Conservation (phyloP, 2,797 vertebrate species). For the Coilia nasus region DNA sequence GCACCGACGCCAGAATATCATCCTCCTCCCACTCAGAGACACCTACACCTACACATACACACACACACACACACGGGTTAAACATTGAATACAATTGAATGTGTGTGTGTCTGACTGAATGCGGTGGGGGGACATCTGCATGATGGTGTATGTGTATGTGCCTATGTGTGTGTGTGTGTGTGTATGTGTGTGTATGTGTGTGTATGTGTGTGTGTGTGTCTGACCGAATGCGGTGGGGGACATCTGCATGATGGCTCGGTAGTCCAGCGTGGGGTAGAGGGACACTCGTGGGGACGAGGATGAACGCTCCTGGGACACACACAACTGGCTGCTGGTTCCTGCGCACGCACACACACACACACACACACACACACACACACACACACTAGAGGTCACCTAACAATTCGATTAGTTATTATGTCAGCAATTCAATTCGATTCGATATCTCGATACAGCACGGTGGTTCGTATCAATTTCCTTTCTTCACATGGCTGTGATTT, state of each 20-base stretch:
- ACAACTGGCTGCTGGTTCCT: slow-evolving; percentile 89
- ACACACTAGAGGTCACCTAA: no score
- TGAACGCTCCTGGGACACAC: slow-evolving; percentile 76
- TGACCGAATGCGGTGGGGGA: slow-evolving; percentile 89
- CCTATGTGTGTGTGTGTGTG: background rate
- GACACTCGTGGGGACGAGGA: slow-evolving; percentile 66
- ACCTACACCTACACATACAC: slow-evolving; percentile 66
- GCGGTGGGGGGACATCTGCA: no score
- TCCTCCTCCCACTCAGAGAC: slow-evolving; percentile 92
- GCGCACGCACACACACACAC: background rate
- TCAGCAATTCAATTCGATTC: no score
- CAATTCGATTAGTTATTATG: no score
- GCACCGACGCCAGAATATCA: slow-evolving; percentile 88
- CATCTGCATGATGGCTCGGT: slow-evolving; percentile 92
- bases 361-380: background rate
- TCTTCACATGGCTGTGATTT: no score
- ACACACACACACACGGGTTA: background rate
- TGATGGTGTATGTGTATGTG: no score
- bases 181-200: background rate
- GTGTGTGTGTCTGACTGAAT: no score
- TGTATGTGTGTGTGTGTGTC: slow-evolving; percentile 19
- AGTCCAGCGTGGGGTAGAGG: slow-evolving; percentile 71
- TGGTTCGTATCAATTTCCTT: no score
- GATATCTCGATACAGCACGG: no score
- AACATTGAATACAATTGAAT: no score